phyloP scores from a whole-genome alignment of 2,888 invertebrate genomes.

The Oegoconia quadripuncta region DNA sequence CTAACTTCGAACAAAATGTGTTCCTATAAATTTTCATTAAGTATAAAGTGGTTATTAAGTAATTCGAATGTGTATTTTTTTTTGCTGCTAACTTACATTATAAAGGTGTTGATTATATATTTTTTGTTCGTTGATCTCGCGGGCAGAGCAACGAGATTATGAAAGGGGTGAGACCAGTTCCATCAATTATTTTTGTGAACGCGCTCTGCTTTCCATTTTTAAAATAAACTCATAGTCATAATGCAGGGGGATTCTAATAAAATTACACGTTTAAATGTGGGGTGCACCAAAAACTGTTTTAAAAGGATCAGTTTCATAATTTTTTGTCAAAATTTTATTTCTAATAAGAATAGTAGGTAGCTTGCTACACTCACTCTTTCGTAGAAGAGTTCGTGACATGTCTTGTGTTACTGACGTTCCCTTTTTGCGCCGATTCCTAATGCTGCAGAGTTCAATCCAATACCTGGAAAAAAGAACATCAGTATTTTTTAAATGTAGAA shows the following conservation, averaged over 20 bases:
- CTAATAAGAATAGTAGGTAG: conserved; percentile 28
- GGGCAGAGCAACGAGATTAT: conserved; percentile 48
- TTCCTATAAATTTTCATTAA: too few relatives aligned
- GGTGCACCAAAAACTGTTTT: conserved; percentile 14
- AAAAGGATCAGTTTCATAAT: conserved; percentile 8
- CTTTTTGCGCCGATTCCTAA: conserved; percentile 38
- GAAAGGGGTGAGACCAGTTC: conserved; percentile 59
- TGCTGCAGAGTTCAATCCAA: conserved; percentile 24
- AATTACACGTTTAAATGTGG: conserved; percentile 41
- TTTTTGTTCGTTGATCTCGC: conserved; percentile 7
- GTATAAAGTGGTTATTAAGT: too few relatives aligned
- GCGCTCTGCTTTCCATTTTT: conserved; percentile 67
- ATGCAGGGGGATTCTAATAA: conserved; percentile 56
- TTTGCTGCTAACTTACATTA: too few relatives aligned
- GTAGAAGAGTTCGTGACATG: conserved; percentile 46
- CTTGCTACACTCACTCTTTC: conserved; percentile 40
- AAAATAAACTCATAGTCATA: conserved; percentile 59
- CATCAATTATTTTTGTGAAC: conserved; percentile 69
- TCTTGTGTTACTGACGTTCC: conserved; percentile 30
- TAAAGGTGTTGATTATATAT: conserved; percentile 1
- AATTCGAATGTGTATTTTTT: too few relatives aligned
- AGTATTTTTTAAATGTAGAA: conserved; percentile 7
- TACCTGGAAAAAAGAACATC: conserved; percentile 56
- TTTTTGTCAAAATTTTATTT: conserved; percentile 15
- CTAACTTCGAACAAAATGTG: too few relatives aligned